Evolutionary conservation across 2,797 vertebrate genomes (phyloP).

Genomic region (Brachymystax lenok): DNA sequence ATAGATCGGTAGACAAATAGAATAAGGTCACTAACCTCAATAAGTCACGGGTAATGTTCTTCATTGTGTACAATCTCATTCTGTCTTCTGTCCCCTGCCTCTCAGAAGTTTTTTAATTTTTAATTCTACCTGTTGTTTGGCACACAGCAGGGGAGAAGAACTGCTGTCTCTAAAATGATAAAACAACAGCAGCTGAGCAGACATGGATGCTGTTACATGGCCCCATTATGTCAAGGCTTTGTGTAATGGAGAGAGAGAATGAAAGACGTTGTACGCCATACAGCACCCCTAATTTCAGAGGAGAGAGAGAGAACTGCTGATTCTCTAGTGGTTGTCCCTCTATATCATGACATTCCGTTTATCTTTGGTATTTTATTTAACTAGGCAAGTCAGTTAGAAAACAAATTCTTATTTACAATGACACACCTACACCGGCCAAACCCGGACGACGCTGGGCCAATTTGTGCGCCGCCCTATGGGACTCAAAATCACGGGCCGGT

Average conservation of each 20-base stretch:
- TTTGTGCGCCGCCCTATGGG: no score
- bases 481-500: no score
- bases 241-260: conserved; percentile 21
- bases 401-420: no score
- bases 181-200: conserved; percentile 26
- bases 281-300: conserved; percentile 30
- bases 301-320: conserved; percentile 18
- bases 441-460: no score
- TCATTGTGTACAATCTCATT: no score
- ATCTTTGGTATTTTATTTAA: no score
- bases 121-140: neutral
- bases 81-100: neutral
- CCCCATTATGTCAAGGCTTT: conserved; percentile 48
- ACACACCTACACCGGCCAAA: no score
- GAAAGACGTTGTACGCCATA: neutral
- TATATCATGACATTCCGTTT: no score
- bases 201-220: conserved; percentile 28
- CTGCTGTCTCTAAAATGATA: conserved; percentile 16
- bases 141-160: conserved; percentile 1
- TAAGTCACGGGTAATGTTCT: no score
- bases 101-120: neutral
- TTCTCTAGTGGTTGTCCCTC: conserved; percentile 16
- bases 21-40: no score
- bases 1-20: no score
- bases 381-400: no score